Conservation (phyloP, 2,888 invertebrate genomes). For the Andrena haemorrhoa region DNA sequence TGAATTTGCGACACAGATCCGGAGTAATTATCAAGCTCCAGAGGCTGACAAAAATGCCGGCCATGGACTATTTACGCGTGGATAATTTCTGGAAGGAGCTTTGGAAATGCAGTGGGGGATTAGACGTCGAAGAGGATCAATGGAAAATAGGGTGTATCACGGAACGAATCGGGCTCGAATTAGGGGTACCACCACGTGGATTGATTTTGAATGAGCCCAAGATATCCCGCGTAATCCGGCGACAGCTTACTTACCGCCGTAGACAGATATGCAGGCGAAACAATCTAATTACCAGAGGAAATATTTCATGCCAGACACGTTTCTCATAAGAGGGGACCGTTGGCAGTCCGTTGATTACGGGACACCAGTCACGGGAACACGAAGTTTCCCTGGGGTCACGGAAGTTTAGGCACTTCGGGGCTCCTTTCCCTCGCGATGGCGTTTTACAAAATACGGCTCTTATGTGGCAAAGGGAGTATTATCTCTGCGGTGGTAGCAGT, state of each 20-base stretch:
- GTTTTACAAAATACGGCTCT: not conserved
- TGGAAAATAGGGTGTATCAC: conserved; percentile 58
- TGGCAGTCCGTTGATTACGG: conserved; percentile 64
- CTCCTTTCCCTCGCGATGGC: conserved; percentile 4
- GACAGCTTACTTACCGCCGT: conserved; percentile 63
- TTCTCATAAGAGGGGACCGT: conserved; percentile 71
- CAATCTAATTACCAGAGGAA: conserved; percentile 73
- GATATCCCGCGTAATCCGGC: conserved; percentile 65
- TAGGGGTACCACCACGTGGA: conserved; percentile 66
- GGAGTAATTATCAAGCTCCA: not conserved
- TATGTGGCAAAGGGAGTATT: not conserved
- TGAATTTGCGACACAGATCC: not conserved
- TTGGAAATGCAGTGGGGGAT: conserved; percentile 26
- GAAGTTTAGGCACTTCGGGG: conserved; percentile 45
- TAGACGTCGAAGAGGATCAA: conserved; percentile 41
- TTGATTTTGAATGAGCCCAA: conserved; percentile 68
- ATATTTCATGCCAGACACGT: conserved; percentile 78
- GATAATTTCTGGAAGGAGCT: conserved; percentile 33
- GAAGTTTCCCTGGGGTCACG: conserved; percentile 21
- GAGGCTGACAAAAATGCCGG: conserved; percentile 10
- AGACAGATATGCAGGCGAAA: conserved; percentile 64
- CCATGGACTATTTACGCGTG: not conserved
- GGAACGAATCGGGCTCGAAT: conserved; percentile 65
- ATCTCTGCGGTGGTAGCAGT: not conserved
- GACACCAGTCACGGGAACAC: conserved; percentile 35